These are phyloP conservation scores for Asteroscopus sphinx DNA, from an alignment of 2,888 invertebrate species.

Conservation along the genomic window DNA sequence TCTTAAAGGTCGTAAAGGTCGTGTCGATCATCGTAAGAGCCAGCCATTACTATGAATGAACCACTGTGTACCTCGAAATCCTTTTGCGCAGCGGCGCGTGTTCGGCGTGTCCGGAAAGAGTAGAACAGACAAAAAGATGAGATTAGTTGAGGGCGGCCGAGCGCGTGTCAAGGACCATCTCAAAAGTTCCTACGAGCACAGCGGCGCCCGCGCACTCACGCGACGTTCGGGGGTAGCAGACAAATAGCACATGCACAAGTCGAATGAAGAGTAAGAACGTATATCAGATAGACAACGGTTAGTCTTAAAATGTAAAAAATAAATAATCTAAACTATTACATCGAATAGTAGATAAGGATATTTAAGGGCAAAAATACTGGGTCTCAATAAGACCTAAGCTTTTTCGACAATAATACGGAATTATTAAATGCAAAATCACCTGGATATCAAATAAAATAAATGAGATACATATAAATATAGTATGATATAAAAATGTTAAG, in stretches of 20 bases:
- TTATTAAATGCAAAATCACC: conserved; percentile 74
- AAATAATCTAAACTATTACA: conserved; percentile 84
- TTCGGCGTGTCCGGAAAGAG: conserved; percentile 93
- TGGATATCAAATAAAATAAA: conserved; percentile 68
- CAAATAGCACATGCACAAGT: conserved; percentile 84
- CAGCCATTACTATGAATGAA: conserved; percentile 88
- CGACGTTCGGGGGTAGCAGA: conserved; percentile 71
- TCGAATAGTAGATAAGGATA: conserved; percentile 81
- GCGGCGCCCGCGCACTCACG: conserved; percentile 59
- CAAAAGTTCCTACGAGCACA: conserved; percentile 94
- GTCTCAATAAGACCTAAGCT: conserved; percentile 77
- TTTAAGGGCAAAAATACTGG: conserved; percentile 76
- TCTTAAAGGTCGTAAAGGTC: conserved; percentile 78
- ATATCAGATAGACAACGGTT: conserved; percentile 79
- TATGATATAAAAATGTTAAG: conserved; percentile 65
- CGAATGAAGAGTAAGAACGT: conserved; percentile 68
- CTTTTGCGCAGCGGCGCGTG: conserved; percentile 92
- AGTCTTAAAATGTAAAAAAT: conserved; percentile 76
- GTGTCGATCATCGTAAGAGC: conserved; percentile 85
- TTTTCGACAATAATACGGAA: conserved; percentile 70
- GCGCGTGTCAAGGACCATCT: conserved; percentile 95
- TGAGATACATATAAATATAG: conserved; percentile 67
- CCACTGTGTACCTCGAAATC: conserved; percentile 95
- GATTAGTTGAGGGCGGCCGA: conserved; percentile 90
- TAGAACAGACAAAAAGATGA: conserved; percentile 92